Percentiles rank a stretch among this genome's conserved stretches.
Evolutionary conservation across 2,113 vertebrate genomes (phyloP).

Genomic region (Prolemur simus): DNA sequence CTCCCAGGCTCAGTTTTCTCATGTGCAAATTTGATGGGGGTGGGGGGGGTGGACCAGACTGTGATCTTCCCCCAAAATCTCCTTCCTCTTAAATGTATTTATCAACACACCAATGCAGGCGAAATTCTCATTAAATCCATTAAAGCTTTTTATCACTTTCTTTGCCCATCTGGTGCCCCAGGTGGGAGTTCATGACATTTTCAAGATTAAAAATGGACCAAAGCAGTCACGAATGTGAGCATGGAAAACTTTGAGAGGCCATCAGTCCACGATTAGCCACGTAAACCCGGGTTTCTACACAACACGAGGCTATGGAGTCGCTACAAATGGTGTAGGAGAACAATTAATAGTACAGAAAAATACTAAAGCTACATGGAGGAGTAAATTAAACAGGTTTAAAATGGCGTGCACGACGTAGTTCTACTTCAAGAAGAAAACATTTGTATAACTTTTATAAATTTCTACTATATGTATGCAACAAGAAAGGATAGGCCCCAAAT

Average conservation of each 20-base stretch:
- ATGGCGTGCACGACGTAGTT: rapidly evolving
- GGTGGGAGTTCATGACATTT: not conserved
- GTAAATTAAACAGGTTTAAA: rapidly evolving
- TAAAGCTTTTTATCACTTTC: not conserved
- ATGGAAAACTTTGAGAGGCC: not conserved
- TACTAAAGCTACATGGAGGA: rapidly evolving
- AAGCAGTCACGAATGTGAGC: not conserved
- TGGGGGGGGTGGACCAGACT: rapidly evolving
- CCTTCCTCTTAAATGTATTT: too few species aligned
- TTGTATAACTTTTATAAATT: not conserved
- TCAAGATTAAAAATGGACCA: not conserved
- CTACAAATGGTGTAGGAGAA: rapidly evolving
- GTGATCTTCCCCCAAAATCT: not conserved
- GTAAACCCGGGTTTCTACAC: not conserved
- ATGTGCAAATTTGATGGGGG: not conserved
- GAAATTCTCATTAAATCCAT: not conserved
- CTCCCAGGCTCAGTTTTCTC: not conserved
- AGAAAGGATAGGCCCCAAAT: not conserved
- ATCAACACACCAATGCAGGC: rapidly evolving
- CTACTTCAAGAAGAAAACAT: not conserved
- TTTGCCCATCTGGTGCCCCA: not conserved
- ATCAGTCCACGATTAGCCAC: not conserved
- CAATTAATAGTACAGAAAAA: rapidly evolving
- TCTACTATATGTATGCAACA: rapidly evolving
- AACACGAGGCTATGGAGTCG: rapidly evolving